Evolutionary conservation across 2,797 vertebrate species (phyloP).

Genomic region (Scolopax rusticola): DNA sequence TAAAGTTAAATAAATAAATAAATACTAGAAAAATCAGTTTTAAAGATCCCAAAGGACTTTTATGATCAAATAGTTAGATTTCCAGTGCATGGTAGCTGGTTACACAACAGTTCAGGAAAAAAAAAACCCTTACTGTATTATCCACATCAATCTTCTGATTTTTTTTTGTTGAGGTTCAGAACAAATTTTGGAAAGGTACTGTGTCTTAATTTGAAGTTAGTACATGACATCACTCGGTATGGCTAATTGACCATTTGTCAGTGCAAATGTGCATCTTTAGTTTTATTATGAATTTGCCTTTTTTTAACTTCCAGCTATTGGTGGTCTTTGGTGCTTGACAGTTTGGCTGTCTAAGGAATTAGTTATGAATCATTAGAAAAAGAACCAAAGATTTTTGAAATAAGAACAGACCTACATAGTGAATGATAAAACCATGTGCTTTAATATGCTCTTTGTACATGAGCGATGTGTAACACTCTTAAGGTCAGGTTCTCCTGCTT

Average conservation of each 20-base stretch:
- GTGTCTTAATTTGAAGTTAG: background rate
- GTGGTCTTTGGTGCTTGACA: background rate
- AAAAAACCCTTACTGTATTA: background rate
- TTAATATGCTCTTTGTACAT: background rate
- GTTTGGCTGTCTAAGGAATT: background rate
- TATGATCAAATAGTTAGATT: background rate
- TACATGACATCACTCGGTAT: background rate
- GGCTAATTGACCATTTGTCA: background rate
- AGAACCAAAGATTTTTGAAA: background rate
- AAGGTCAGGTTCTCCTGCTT: background rate
- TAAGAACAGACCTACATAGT: background rate
- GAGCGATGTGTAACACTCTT: background rate
- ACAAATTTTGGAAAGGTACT: background rate
- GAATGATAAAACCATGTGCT: background rate
- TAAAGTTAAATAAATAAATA: background rate
- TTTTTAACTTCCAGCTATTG: background rate
- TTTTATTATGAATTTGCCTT: background rate
- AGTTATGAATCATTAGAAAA: background rate
- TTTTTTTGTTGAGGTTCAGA: background rate
- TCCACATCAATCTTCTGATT: background rate
- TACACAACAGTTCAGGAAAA: background rate
- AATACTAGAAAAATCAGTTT: background rate
- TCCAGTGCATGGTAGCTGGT: background rate
- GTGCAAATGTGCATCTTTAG: background rate
- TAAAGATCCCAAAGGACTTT: background rate